Conservation (phyloP, 2,888 invertebrate species). For the Bellardia pandia region DNA sequence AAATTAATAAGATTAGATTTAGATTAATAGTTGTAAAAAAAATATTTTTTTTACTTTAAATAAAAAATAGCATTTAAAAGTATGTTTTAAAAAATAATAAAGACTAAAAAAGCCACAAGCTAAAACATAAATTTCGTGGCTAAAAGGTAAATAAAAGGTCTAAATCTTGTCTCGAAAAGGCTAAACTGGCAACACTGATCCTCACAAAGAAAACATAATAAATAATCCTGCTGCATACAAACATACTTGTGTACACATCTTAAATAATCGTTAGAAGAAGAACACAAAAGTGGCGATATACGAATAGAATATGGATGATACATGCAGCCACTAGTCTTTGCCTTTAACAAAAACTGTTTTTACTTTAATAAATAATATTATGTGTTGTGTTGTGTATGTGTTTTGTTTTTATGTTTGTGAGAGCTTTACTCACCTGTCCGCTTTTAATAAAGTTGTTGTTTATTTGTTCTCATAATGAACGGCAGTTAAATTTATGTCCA, state of each 20-base stretch:
- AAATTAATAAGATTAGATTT: too few relatives aligned
- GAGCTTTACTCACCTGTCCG: constrained; percentile 8
- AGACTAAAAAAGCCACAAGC: too few relatives aligned
- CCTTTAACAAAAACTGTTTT: neutral
- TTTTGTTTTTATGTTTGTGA: neutral
- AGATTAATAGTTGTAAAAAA: too few relatives aligned
- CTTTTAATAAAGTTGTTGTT: constrained; percentile 12
- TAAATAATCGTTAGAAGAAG: neutral
- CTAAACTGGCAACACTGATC: too few relatives aligned
- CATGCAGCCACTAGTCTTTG: neutral
- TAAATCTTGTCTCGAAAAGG: too few relatives aligned
- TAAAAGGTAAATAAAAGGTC: too few relatives aligned
- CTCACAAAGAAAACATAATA: neutral
- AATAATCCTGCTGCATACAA: neutral
- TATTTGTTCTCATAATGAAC: constrained; percentile 5
- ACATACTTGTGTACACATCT: neutral
- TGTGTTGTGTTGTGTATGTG: neutral
- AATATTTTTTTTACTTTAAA: too few relatives aligned
- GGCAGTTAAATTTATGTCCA: neutral
- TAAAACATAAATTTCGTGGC: too few relatives aligned
- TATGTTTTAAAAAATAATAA: too few relatives aligned
- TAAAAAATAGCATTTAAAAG: too few relatives aligned
- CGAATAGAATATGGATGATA: too few relatives aligned
- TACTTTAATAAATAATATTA: constrained; percentile 1
- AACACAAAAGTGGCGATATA: too few relatives aligned